Evolutionary conservation across 2,113 vertebrate species (phyloP), one percentile per base, ranked within the genome.

Genomic region (Cricetomys ansorgei): DNA sequence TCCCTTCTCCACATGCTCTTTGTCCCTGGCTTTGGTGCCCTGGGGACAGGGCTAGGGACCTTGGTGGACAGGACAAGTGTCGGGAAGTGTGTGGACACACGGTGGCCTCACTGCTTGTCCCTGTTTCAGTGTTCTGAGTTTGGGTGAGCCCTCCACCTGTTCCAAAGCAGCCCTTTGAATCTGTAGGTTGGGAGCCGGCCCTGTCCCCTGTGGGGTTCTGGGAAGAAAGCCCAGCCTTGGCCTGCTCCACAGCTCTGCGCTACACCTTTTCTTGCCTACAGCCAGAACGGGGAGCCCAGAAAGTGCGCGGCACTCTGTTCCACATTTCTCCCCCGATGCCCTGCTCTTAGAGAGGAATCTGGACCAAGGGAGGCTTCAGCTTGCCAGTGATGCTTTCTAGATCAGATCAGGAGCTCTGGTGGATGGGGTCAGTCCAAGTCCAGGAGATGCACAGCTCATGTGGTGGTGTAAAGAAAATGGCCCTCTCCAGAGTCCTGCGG

Each of bases 261-360:
- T n/a, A 25, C 95, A 98, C 98, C 98, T 98, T 98, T 97, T 97
- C 89, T 96, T 37, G 97, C 97, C 96, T 94, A 59, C 62, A 98
- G 98, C 97, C 95, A 89, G 48, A 95, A 29, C 43, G 40, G 10
- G 40, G 76, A 97, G 96, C 97, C n/a, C 98, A 98, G 97, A 97
- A n/a, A 98, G 89, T 73, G 96, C 97, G 94, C 96, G 90, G 88
- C 65, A 95, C 87, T 89, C 91, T 97, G 86, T n/a, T 96, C 89
- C 98, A 96, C 70, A 25, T 65, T 89, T 81, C 50, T 75, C 92
- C 91, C 1, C 5, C 80, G 59, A 89, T 89, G 92, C 59, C 0
- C 92, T 92, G 94, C 91, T 97, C 96, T 97, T 92, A 94, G 97
- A 98, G 97, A 34, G 0, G 91, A 97, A 94, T 98, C 96, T 94